phyloP scores from a whole-genome alignment of 2,888 invertebrate genomes.

The Hydraecia micacea region DNA sequence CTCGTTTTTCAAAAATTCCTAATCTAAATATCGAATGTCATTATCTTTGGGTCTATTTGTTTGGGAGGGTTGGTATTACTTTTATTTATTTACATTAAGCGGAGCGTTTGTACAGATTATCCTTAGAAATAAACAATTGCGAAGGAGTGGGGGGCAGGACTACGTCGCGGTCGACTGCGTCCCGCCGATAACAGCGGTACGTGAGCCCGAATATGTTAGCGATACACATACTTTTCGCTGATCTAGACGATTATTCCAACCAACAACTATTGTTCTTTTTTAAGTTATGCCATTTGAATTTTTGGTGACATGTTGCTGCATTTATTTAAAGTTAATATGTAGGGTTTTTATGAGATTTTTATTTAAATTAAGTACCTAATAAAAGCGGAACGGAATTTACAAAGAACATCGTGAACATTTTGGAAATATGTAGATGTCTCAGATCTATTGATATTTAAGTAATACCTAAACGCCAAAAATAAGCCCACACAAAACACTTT shows the following conservation, averaged over 20 bases:
- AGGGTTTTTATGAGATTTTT: background rate
- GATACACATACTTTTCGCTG: conserved; percentile 78
- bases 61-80: conserved; percentile 53
- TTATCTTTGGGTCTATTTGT: conserved; percentile 51
- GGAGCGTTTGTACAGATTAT: conserved; percentile 80
- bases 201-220: conserved; percentile 85
- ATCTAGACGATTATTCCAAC: conserved; percentile 68
- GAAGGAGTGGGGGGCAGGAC: conserved; percentile 64
- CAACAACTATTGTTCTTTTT: conserved; percentile 44
- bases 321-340: background rate
- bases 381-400: no score
- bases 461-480: background rate
- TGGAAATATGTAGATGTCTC: background rate
- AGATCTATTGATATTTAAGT: background rate
- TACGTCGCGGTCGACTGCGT: conserved; percentile 71
- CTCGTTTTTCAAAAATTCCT: conserved; percentile 16
- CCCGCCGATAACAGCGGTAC: conserved; percentile 78
- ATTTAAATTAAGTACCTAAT: background rate
- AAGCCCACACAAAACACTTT: conserved; percentile 19
- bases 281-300: conserved; percentile 8
- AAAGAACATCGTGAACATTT: background rate
- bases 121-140: conserved; percentile 82
- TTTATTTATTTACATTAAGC: conserved; percentile 69
- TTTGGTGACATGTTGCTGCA: background rate
- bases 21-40: conserved; percentile 41